Base-by-base conservation (phyloP, 2,888 invertebrate genomes). In the Chaetoderma sp. region DNA sequence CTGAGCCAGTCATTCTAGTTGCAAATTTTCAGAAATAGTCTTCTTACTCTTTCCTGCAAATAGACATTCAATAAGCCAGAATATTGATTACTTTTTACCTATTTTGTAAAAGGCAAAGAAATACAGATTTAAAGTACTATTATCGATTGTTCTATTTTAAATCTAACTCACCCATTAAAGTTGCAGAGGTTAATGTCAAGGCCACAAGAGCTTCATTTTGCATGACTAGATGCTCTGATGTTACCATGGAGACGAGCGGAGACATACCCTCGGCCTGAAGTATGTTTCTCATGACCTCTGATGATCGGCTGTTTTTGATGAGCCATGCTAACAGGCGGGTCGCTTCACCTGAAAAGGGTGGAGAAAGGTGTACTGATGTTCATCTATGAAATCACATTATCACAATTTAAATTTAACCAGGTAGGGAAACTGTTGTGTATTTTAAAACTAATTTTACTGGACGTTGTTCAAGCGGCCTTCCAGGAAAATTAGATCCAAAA, bases 221-320 rank as follows among this genome's bases (percentile, higher is more conserved):
- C 96, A 96, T 96, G 30, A 95, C 91, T 6, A 92, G 89, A 87
- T 95, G 94, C 78, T 93, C 92, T 2, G 93, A 92, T 4, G 91
- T 90, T 71, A 93, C 88, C 95, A 96, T 95, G 85, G 91, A 91
- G 13, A 94, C 91, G 75, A 96, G 88, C 78, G 92, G 91, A 60
- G 91, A 90, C 33, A 94, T 87, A 66, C 92, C 92, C 67, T 92
- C 93, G 52, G 91, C 90, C 45, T 86, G 80, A 13, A 89, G 85
- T 62, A 90, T 82, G 55, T 79, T 80, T 42, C 84, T 83, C 76
- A 88, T 86, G 3, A 90, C 88, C 25, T 87, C 86, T 21, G 76
- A 61, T 4, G 80, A 76, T 52, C 74, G 87, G 78, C 91, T 91
- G 82, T 93, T 91, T 80, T 92, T 93, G 57, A 93, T 90, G 32